These are phyloP conservation scores for Oedothorax gibbosus DNA, from an alignment of 1,140 invertebrate species.

Conservation along the genomic window DNA sequence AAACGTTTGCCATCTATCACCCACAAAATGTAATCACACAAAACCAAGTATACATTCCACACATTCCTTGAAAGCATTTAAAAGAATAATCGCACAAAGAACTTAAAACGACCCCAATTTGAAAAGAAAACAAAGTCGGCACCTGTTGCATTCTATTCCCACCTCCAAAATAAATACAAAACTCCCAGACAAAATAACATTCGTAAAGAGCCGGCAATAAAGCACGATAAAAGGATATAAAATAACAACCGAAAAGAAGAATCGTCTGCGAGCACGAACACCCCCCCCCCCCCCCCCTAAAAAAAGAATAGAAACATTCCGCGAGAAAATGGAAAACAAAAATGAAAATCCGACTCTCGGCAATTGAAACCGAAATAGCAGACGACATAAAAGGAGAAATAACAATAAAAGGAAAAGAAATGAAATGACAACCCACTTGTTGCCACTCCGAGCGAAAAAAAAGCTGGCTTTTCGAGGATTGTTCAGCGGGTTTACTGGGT, in stretches of 20 bases:
- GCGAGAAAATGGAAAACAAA: constrained; percentile 27
- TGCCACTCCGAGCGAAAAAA: constrained; percentile 51
- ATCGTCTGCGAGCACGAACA: constrained; percentile 11
- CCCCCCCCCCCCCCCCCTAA: neutral
- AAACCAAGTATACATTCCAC: too few relatives aligned
- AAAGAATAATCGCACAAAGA: neutral
- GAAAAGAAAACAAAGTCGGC: constrained; percentile 9
- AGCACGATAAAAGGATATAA: constrained; percentile 2
- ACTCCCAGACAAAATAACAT: neutral
- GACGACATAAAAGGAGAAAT: constrained; percentile 28
- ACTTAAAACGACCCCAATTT: neutral
- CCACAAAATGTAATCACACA: too few relatives aligned
- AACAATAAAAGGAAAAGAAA: constrained; percentile 33
- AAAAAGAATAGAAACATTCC: constrained; percentile 6
- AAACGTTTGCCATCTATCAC: too few relatives aligned
- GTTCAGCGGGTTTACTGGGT: too few relatives aligned
- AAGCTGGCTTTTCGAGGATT: constrained; percentile 13
- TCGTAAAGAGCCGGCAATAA: constrained; percentile 14
- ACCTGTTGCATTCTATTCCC: constrained; percentile 15
- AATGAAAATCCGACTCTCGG: constrained; percentile 24
- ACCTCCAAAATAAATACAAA: constrained; percentile 25
- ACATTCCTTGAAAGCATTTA: too few relatives aligned
- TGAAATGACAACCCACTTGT: constrained; percentile 60
- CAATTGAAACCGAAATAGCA: constrained; percentile 50
- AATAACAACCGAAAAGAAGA: constrained; percentile 33